Evolutionary conservation across 1,140 invertebrate genomes (phyloP).

Genomic region (Patella vulgata): DNA sequence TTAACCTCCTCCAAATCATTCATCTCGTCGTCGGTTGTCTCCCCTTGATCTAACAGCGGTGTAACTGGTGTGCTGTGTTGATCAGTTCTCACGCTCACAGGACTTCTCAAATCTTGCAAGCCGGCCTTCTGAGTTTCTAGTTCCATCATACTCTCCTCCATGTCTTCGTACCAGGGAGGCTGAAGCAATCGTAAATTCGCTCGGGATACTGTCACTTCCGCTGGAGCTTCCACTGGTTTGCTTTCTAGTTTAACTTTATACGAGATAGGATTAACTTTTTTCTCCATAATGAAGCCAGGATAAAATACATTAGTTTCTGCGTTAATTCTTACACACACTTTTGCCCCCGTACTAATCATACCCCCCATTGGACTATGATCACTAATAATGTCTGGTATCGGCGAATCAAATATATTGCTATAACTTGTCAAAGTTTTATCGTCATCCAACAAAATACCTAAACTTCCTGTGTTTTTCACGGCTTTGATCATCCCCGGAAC

Average conservation of each 20-base stretch:
- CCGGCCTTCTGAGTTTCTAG: background rate
- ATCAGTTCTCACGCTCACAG: conserved; percentile 30
- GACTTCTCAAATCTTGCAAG: conserved; percentile 6
- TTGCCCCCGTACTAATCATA: conserved; percentile 76
- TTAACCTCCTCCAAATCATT: conserved; percentile 50
- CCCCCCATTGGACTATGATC: conserved; percentile 89
- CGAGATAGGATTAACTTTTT: conserved; percentile 77
- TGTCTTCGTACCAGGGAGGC: conserved; percentile 95
- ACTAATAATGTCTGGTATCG: conserved; percentile 85
- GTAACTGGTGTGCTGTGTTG: conserved; percentile 38
- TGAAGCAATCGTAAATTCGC: conserved; percentile 89
- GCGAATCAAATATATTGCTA: conserved; percentile 76
- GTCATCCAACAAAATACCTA: conserved; percentile 80
- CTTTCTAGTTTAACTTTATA: conserved; percentile 79
- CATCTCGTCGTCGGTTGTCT: conserved; percentile 61
- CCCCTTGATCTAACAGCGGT: conserved; percentile 43
- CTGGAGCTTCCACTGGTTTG: conserved; percentile 23
- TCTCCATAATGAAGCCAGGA: conserved; percentile 80
- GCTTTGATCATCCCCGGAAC: conserved; percentile 79
- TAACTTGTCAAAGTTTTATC: conserved; percentile 73
- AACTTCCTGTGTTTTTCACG: conserved; percentile 75
- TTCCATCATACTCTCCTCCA: conserved; percentile 74
- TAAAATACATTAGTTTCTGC: conserved; percentile 78
- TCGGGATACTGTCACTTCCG: conserved; percentile 74
- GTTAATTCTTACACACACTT: conserved; percentile 72